These are phyloP conservation scores for Aptenodytes patagonicus DNA, from an alignment of 2,113 vertebrate species.

Conservation along the genomic window DNA sequence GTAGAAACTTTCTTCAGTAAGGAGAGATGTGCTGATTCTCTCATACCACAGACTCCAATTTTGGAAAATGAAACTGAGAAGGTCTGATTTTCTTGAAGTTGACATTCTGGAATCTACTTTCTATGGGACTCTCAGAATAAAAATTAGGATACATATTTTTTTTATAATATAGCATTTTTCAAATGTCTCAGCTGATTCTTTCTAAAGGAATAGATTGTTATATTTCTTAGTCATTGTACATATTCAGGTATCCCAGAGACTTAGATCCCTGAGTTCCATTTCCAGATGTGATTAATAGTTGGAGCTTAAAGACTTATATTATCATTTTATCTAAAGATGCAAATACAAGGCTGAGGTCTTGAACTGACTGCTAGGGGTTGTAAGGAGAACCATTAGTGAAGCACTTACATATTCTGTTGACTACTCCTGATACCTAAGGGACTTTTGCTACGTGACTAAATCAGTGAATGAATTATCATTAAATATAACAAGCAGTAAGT, in stretches of 20 bases:
- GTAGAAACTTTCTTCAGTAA: background rate
- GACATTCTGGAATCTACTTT: background rate
- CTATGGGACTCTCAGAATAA: background rate
- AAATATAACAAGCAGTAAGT: background rate
- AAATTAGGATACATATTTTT: background rate
- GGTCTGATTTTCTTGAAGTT: background rate
- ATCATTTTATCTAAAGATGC: background rate
- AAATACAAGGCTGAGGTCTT: background rate
- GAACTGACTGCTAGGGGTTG: background rate
- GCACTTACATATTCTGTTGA: background rate
- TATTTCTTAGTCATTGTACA: background rate
- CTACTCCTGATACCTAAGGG: background rate
- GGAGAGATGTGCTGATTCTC: background rate
- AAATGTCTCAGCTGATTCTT: background rate
- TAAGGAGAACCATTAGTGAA: background rate
- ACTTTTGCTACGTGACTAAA: background rate
- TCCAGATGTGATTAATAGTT: background rate
- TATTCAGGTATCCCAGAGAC: background rate
- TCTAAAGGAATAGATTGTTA: background rate
- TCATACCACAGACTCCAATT: accelerated
- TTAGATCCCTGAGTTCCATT: background rate
- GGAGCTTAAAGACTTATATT: background rate
- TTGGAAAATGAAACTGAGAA: background rate
- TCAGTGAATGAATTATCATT: background rate
- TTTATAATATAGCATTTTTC: background rate